phyloP scores from a whole-genome alignment of 2,888 invertebrate genomes.

The Podotricha telesiphe region DNA sequence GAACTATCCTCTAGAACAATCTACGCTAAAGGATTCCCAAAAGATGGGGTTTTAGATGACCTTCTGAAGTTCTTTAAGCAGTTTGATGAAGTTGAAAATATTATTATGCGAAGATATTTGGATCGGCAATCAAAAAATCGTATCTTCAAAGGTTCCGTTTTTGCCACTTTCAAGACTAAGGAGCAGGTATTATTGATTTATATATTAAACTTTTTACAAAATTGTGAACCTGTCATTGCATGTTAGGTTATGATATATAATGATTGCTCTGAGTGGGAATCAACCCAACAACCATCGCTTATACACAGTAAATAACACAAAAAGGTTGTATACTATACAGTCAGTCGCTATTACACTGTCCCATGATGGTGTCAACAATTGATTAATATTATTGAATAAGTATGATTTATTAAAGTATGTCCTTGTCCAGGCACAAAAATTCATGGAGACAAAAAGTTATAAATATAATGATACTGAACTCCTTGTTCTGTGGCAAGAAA shows the following conservation, averaged over 20 bases:
- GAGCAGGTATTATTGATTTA: conserved; percentile 81
- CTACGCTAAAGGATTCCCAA: conserved; percentile 94
- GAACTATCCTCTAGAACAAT: conserved; percentile 89
- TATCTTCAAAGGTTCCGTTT: conserved; percentile 95
- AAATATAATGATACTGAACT: conserved; percentile 87
- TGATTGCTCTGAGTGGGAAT: too few species aligned
- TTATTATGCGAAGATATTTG: conserved; percentile 84
- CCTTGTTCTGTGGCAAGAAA: conserved; percentile 87
- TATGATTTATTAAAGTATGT: too few species aligned
- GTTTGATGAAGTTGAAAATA: conserved; percentile 87
- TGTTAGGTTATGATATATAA: too few species aligned
- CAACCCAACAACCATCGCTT: too few species aligned
- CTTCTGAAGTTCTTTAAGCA: conserved; percentile 89
- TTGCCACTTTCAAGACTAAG: conserved; percentile 91
- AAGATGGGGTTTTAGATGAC: conserved; percentile 86
- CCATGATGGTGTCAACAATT: too few species aligned
- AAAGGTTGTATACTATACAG: too few species aligned
- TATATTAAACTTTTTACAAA: too few species aligned
- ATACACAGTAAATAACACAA: too few species aligned
- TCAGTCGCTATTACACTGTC: too few species aligned
- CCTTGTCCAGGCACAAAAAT: conserved; percentile 87
- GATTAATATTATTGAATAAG: too few species aligned
- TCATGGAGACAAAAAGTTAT: conserved; percentile 87
- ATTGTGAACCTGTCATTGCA: too few species aligned
- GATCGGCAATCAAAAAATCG: conserved; percentile 86